These are phyloP conservation scores for Micropoecilia bifurca DNA, from an alignment of 2,797 vertebrate species.

Conservation along the genomic window DNA sequence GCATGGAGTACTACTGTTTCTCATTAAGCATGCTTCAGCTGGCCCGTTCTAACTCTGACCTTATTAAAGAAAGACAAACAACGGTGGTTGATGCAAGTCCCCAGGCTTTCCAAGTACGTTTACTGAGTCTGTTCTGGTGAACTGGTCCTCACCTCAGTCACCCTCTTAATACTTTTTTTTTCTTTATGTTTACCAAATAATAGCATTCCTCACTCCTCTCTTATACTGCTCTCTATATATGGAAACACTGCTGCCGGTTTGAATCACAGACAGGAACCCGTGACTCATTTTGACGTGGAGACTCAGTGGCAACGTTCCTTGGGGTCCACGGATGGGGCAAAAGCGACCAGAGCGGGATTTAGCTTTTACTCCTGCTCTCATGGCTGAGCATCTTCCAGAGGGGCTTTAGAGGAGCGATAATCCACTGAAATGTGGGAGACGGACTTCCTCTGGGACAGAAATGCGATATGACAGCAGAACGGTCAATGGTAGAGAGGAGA, in stretches of 20 bases:
- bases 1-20: constrained; percentile 12
- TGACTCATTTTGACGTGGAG: constrained; percentile 66
- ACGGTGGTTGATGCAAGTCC: background rate
- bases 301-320: constrained; percentile 61
- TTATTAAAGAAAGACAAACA: constrained; percentile 23
- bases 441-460: constrained; percentile 42
- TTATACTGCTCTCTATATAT: constrained; percentile 39
- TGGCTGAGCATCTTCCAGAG: constrained; percentile 56
- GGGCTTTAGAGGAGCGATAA: constrained; percentile 51
- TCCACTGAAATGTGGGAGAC: constrained; percentile 59
- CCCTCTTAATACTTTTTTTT: constrained; percentile 11
- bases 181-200: constrained; percentile 7
- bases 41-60: constrained; percentile 25
- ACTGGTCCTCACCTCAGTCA: constrained; percentile 32
- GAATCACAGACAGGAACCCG: constrained; percentile 54
- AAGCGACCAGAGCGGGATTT: constrained; percentile 52
- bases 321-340: constrained; percentile 45
- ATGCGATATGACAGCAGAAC: constrained; percentile 63
- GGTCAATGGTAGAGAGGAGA: constrained; percentile 42
- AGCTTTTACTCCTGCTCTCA: constrained; percentile 50
- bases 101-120: background rate
- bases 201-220: constrained; percentile 33
- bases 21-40: constrained; percentile 13
- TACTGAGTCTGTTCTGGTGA: constrained; percentile 6
- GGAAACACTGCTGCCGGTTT: constrained; percentile 56